Percentiles rank a stretch among this genome's conserved stretches.
Evolutionary conservation across 2,888 invertebrate species (phyloP).

Genomic region (Chalcosyrphus nemorum): DNA sequence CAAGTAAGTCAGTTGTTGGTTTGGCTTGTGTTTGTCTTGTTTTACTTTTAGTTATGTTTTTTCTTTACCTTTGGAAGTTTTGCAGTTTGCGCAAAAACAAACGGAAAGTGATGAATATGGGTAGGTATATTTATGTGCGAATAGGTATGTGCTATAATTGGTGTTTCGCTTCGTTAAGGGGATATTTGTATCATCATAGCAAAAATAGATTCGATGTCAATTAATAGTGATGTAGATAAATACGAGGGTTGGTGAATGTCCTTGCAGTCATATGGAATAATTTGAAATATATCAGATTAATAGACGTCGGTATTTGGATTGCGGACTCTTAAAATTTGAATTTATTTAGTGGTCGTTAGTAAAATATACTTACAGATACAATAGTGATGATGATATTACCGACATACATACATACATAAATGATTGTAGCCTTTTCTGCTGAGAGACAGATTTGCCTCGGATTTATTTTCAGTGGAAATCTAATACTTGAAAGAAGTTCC

Average conservation of each 20-base stretch:
- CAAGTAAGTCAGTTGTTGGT: slow-evolving; percentile 3
- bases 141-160: slow-evolving; percentile 28
- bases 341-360: too few species aligned
- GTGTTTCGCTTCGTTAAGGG: slow-evolving; percentile 20
- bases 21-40: not conserved
- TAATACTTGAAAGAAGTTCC: too few species aligned
- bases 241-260: slow-evolving; percentile 47
- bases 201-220: slow-evolving; percentile 55
- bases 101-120: slow-evolving; percentile 11
- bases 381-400: too few species aligned
- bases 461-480: too few species aligned
- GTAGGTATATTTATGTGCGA: slow-evolving; percentile 4
- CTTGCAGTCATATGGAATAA: slow-evolving; percentile 42
- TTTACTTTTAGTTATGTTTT: slow-evolving; percentile 2
- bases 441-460: too few species aligned
- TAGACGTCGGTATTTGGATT: slow-evolving; percentile 19
- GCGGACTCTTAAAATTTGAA: not conserved
- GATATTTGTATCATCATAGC: slow-evolving; percentile 51
- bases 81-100: slow-evolving; percentile 45
- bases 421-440: too few species aligned
- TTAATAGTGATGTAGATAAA: slow-evolving; percentile 44
- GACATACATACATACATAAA: too few species aligned
- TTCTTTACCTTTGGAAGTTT: slow-evolving; percentile 40
- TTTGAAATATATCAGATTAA: not conserved
- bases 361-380: too few species aligned